Conservation (phyloP, 2,888 invertebrate species). For the Pachymerium ferrugineum region DNA sequence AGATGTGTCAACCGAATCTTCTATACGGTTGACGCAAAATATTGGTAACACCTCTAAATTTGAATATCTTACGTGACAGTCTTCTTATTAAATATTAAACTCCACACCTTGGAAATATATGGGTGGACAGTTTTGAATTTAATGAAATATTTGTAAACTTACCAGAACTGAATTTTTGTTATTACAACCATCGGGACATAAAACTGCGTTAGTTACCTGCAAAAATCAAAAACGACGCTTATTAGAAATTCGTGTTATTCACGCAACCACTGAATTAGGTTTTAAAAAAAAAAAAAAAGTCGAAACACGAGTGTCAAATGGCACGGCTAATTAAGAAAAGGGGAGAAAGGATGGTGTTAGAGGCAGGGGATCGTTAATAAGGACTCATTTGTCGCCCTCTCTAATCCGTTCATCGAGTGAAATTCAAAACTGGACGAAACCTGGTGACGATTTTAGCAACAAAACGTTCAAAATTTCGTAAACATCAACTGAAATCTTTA, state of each 20-base stretch:
- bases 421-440: background rate
- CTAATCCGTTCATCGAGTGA: background rate
- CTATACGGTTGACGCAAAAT: no score
- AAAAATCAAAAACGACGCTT: no score
- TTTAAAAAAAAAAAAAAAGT: background rate
- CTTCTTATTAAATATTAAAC: no score
- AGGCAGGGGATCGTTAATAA: background rate
- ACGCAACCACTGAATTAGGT: background rate
- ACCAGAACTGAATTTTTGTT: background rate
- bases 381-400: slow-evolving; percentile 7
- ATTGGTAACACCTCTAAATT: no score
- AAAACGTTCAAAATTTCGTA: no score
- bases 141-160: background rate
- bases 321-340: background rate
- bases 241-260: no score
- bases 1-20: no score
- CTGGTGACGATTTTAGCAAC: no score
- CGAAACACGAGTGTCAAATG: background rate
- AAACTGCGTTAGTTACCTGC: background rate
- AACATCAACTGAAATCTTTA: no score
- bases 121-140: background rate
- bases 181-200: background rate
- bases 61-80: no score
- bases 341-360: background rate
- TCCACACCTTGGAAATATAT: no score